Base-by-base conservation (phyloP, 2,888 invertebrate species). In the Melanchra persicariae region DNA sequence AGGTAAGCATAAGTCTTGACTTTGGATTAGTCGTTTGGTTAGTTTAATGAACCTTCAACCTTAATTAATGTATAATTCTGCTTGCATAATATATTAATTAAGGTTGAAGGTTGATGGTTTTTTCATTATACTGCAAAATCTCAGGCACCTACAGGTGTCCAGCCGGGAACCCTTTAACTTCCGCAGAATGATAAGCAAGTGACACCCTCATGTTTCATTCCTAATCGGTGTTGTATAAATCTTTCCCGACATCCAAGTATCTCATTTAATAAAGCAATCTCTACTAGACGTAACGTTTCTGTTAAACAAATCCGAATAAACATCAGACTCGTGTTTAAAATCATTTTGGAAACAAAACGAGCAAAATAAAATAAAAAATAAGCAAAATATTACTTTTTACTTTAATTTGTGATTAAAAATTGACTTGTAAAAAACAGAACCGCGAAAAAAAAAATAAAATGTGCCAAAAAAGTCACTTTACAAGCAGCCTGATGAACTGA, bases 221-320 rank as follows among this genome's bases (percentile, higher is more conserved):
- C 37, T 77, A 77, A 81, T 77, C 81, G 49, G 34, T n/a, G 69
- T 55, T 58, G 37, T 58, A 77, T 77, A 81, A 81, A 67, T 81
- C 77, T 76, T 26, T 19, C 22, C n/a, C 15, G 49, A 45, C 68
- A 9, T 54, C 34, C 37, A 37, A 54, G 30, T 68, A 54, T 67
- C 77, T 62, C 30, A 81, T 62, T 67, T 74, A 80, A 64, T 76
- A 80, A 51, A 65, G 26, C 22, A 34, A 71, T 45, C 10, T 78
- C 30, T 43, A 12, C 15, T 9, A 19, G 30, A 24, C 47, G 19
- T 30, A n/a, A 54, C n/a, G 17, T 37, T 58, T 52, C 22, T 58
- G 54, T 47, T n/a, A 17, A 71, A 30, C 40, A 43, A 47, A 77
- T 17, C 26, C 1, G 0, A 47, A 17, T 64, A 19, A 74, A 34